phyloP scores from a whole-genome alignment of 2,113 vertebrate species.

The Xiphorhynchus elegans region DNA sequence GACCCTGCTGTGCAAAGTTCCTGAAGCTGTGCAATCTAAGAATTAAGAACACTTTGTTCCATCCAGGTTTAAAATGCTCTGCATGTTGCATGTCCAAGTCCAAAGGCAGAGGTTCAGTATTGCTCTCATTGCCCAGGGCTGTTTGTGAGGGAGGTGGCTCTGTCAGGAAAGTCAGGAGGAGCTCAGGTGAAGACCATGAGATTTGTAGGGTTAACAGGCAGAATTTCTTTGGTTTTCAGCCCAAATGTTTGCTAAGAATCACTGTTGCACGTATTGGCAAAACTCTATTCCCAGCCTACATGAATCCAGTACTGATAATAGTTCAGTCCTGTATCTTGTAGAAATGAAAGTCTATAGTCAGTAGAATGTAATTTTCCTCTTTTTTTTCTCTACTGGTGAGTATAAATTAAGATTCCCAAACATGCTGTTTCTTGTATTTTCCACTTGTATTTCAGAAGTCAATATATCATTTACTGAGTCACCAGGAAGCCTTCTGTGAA shows the following conservation, averaged over 20 bases:
- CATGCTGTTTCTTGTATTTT: not conserved
- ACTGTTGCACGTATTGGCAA: not conserved
- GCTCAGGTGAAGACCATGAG: not conserved
- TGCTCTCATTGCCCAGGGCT: not conserved
- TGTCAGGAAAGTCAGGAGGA: not conserved
- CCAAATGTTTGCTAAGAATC: slow-evolving; percentile 17
- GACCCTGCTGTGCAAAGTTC: not conserved
- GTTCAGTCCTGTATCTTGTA: not conserved
- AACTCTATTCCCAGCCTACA: not conserved
- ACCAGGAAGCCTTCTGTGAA: not conserved
- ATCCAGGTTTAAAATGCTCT: not conserved
- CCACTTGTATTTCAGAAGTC: not conserved
- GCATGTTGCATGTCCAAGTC: not conserved
- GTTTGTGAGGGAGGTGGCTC: not conserved
- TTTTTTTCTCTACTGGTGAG: not conserved
- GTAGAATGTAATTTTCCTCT: not conserved
- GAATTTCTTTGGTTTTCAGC: not conserved
- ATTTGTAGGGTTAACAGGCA: not conserved
- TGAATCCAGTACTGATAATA: not conserved
- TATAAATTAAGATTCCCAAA: not conserved
- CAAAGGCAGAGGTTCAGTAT: not conserved
- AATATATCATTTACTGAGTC: not conserved
- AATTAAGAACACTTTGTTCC: not conserved
- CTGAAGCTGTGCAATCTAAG: not conserved
- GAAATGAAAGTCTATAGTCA: not conserved